Conservation (phyloP, 2,888 invertebrate genomes). For the Dendrolimus houi region DNA sequence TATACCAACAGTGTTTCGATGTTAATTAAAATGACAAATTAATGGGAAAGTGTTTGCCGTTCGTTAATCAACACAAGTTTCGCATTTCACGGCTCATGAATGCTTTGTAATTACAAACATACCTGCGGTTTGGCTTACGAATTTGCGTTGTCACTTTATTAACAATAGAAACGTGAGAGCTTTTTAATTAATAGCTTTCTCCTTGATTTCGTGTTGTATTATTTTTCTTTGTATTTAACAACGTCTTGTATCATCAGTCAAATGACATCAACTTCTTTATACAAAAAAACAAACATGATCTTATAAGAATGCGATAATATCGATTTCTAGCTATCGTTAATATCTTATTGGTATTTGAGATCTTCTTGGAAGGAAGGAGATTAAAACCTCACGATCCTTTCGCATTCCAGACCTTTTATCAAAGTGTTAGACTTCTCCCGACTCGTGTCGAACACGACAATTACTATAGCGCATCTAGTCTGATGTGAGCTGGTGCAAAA, state of each 20-base stretch:
- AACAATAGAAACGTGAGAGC: constrained; percentile 52
- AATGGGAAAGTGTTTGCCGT: constrained; percentile 44
- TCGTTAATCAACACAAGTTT: constrained; percentile 49
- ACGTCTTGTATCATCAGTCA: constrained; percentile 13
- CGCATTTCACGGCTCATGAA: constrained; percentile 44
- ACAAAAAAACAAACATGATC: constrained; percentile 1
- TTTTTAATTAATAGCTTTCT: constrained; percentile 66
- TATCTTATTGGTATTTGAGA: constrained; percentile 1
- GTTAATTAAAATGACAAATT: constrained; percentile 57
- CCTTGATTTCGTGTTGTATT: constrained; percentile 31
- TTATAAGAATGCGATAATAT: constrained; percentile 5
- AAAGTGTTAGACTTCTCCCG: constrained; percentile 10
- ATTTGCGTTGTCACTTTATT: constrained; percentile 61
- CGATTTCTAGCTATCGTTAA: neutral
- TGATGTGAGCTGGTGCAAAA: constrained; percentile 44
- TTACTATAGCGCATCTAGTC: constrained; percentile 43
- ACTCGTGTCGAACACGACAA: constrained; percentile 40
- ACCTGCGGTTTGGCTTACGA: constrained; percentile 32
- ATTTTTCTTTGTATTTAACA: constrained; percentile 8
- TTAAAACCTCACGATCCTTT: constrained; percentile 2
- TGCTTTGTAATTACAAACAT: constrained; percentile 56
- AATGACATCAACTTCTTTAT: neutral
- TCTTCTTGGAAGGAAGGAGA: neutral
- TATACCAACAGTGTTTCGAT: constrained; percentile 18
- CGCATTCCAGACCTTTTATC: constrained; percentile 16